A percentile compares a stretch with the other conserved stretches of the same genome.
Evolutionary conservation across 2,888 invertebrate species (phyloP).

Genomic region (Folsomia manolachei): DNA sequence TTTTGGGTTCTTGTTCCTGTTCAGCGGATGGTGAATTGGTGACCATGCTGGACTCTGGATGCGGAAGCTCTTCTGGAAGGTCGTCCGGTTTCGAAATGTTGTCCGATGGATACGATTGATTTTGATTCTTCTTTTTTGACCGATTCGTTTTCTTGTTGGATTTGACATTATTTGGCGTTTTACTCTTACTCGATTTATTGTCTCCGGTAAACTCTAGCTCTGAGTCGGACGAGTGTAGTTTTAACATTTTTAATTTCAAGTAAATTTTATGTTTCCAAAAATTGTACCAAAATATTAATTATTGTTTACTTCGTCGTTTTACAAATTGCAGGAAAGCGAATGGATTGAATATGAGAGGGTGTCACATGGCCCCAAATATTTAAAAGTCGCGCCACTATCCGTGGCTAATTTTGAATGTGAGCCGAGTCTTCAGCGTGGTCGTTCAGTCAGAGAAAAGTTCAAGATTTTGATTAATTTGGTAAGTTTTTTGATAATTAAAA

Average conservation of each 20-base stretch:
- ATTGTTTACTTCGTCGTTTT: too few species aligned
- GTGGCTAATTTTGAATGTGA: neutral
- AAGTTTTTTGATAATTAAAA: neutral
- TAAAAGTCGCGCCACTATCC: neutral
- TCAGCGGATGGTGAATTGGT: neutral
- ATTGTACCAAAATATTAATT: neutral
- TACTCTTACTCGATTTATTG: neutral
- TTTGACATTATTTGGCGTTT: neutral
- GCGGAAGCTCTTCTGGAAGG: neutral
- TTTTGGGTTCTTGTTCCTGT: neutral
- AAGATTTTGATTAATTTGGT: neutral
- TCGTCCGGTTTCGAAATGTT: too few species aligned
- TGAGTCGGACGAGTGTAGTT: neutral
- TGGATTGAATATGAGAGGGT: too few species aligned
- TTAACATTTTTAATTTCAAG: neutral
- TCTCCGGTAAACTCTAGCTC: slow-evolving; percentile 15
- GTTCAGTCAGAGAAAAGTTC: neutral
- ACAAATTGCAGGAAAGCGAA: too few species aligned
- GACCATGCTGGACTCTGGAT: neutral
- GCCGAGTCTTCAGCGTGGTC: slow-evolving; percentile 4
- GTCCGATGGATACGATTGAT: neutral
- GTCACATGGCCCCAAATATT: neutral
- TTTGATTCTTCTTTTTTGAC: neutral
- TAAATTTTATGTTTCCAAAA: neutral
- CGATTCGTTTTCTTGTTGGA: neutral